Base-by-base conservation (phyloP, 2,888 invertebrate genomes). In the Pegoplata infirma region DNA sequence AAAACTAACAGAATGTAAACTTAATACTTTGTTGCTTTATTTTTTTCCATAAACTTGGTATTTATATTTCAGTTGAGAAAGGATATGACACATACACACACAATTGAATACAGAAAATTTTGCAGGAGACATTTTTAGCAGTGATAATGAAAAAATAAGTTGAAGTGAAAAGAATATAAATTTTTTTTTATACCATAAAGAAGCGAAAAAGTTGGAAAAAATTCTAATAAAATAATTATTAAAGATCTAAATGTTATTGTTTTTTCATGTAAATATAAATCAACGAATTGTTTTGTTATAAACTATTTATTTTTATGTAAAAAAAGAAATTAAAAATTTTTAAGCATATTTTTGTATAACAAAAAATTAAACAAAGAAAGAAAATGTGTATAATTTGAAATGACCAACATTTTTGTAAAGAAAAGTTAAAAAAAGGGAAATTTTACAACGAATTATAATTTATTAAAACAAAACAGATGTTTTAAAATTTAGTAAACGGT, bases 91-190 rank as follows among this genome's bases (percentile, higher is more conserved):
- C 47, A 66, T 40, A 23, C 69, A 56, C 10, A 59, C 58, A 64
- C 36, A 36, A 47, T 44, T 21, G 71, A 75, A 63, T 79, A 79
- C 61, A 79, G 71, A 79, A 74, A 78, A 77, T 23, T 56, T n/a
- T 71, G 59, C 71, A 63, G 67, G 19, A 61, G 67, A 68, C 63
- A 44, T 28, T 73, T 49, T 16, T 14, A 64, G 49, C 64, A 61
- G 67, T 68, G 61, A 56, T 73, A 73, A 73, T 56, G 58, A 64
- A 64, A 28, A 53, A 51, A 66, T 16, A 40, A 53, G 25, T 55
- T 19, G 2, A 53, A 40, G 56, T 47, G 25, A 64, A 72, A 64
- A 53, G 10, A 32, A 19, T n/a, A 10, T 59, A 40, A n/a, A 59
- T 44, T 71, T 17, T 51, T 59, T 56, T 59, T 46, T 17, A 28